These are phyloP conservation scores for Cheilosia scutellata DNA, from an alignment of 2,888 invertebrate species.

Conservation along the genomic window DNA sequence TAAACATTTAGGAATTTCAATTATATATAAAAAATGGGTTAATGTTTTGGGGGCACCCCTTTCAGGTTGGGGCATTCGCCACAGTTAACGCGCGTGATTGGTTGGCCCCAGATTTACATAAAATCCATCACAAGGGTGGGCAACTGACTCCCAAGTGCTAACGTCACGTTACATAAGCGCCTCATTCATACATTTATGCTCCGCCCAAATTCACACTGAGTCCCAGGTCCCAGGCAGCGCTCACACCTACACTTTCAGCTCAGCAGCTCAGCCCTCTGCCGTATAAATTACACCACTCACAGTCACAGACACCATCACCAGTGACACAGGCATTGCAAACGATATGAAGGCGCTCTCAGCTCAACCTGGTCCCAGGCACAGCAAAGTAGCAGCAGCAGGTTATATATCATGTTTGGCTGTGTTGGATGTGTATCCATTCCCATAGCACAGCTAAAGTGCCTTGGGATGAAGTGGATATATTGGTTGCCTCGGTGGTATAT, in stretches of 20 bases:
- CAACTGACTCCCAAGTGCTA: conserved; percentile 48
- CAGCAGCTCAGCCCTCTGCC: conserved; percentile 26
- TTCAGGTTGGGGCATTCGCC: neutral
- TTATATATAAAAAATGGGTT: conserved; percentile 8
- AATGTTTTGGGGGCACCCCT: neutral
- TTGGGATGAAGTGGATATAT: conserved; percentile 69
- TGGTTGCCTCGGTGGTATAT: conserved; percentile 65
- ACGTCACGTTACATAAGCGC: conserved; percentile 61
- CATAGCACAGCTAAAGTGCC: conserved; percentile 59
- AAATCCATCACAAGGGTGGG: conserved; percentile 31
- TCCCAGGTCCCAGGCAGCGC: conserved; percentile 62
- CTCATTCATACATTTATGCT: conserved; percentile 36
- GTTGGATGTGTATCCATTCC: conserved; percentile 55
- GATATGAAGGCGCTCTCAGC: conserved; percentile 41
- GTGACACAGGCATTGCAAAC: conserved; percentile 15
- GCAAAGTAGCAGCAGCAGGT: neutral
- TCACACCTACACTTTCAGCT: conserved; percentile 68
- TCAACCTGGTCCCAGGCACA: conserved; percentile 17
- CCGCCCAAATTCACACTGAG: conserved; percentile 65
- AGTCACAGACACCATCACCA: conserved; percentile 25
- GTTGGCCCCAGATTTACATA: conserved; percentile 2
- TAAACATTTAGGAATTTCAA: conserved; percentile 28
- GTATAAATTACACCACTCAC: conserved; percentile 47
- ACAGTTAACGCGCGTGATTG: no score
- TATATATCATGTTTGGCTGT: conserved; percentile 46